Evolutionary conservation across 2,797 vertebrate species (phyloP).

Genomic region (Falco cherrug): DNA sequence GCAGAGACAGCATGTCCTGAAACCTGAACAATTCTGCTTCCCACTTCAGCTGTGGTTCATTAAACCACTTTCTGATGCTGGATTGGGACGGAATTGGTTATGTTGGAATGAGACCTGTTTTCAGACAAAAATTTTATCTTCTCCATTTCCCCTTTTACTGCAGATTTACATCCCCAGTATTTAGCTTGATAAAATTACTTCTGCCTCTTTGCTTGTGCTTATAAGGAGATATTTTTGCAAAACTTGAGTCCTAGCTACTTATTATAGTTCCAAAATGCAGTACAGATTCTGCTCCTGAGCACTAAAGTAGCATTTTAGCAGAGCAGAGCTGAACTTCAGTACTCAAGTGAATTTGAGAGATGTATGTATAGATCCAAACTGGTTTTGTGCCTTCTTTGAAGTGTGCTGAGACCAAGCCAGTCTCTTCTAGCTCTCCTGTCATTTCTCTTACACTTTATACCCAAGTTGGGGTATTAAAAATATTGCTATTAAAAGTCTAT

Average conservation of each 20-base stretch:
- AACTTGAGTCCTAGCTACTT: background rate
- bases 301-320: constrained; percentile 10
- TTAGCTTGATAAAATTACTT: constrained; percentile 20
- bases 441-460: constrained; percentile 15
- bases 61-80: constrained; percentile 21
- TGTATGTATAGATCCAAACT: background rate
- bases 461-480: background rate
- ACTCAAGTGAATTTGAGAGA: background rate
- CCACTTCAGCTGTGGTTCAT: constrained; percentile 29
- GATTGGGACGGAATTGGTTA: constrained; percentile 24
- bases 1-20: background rate
- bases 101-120: background rate
- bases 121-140: constrained; percentile 25
- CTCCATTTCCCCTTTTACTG: background rate
- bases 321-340: background rate
- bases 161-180: background rate
- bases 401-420: background rate
- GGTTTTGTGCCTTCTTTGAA: background rate
- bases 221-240: background rate
- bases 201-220: background rate
- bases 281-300: background rate
- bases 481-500: constrained; percentile 2
- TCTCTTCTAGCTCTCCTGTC: background rate
- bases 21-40: constrained; percentile 6
- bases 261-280: constrained; percentile 22